These are phyloP conservation scores for Sphaerophoria taeniata DNA, from an alignment of 2,888 invertebrate species.

Conservation along the genomic window DNA sequence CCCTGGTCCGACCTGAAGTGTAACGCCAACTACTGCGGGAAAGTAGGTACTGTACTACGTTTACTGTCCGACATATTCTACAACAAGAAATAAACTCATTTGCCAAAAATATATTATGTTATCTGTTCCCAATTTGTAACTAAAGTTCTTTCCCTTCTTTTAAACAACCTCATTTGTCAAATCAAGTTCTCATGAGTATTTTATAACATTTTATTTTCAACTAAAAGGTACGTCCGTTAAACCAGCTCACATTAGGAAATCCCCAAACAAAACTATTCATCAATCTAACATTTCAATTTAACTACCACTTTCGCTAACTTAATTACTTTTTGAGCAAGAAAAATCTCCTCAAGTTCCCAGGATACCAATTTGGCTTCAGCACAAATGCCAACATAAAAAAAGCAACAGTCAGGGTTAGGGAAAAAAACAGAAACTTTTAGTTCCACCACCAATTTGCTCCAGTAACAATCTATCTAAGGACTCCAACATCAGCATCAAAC, in stretches of 20 bases:
- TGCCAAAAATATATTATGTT: too few relatives aligned
- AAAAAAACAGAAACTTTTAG: slow-evolving; percentile 47
- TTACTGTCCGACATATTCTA: too few relatives aligned
- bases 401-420: slow-evolving; percentile 14
- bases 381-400: not conserved
- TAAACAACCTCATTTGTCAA: too few relatives aligned
- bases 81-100: too few relatives aligned
- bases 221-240: not conserved
- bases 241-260: not conserved
- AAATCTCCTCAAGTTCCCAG: slow-evolving; percentile 26
- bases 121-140: too few relatives aligned
- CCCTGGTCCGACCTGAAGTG: too few relatives aligned
- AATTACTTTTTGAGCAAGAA: slow-evolving; percentile 49
- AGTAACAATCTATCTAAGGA: slow-evolving; percentile 24
- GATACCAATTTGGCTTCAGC: slow-evolving; percentile 58
- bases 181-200: too few relatives aligned
- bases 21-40: too few relatives aligned
- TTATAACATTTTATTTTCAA: too few relatives aligned
- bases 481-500: slow-evolving; percentile 35
- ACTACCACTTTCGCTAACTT: slow-evolving; percentile 53
- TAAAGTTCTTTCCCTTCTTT: too few relatives aligned
- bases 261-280: slow-evolving; percentile 7
- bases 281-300: slow-evolving; percentile 63
- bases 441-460: slow-evolving; percentile 52
- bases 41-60: too few relatives aligned